Evolutionary conservation across 2,888 invertebrate species (phyloP), one percentile per base, ranked within the genome.

Genomic region (Protula sp.): DNA sequence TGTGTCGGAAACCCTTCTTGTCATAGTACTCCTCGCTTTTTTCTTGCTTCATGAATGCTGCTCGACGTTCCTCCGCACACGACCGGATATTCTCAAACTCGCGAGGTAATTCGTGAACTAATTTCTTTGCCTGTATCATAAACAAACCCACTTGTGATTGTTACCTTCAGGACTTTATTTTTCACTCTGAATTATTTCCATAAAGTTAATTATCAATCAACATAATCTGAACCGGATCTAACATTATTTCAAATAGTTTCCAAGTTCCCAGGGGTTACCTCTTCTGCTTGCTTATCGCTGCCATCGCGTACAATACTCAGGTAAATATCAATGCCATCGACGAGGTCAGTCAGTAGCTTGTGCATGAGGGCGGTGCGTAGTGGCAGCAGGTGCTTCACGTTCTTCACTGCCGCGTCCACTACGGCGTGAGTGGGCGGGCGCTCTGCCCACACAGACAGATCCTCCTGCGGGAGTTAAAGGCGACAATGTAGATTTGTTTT

Each of bases 291-390:
- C n/a, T n/a, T n/a, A n/a, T n/a, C n/a, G n/a, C n/a, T n/a, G n/a
- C n/a, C n/a, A n/a, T 76, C 74, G n/a, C 73, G 58, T 14, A 74
- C 65, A 2, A 71, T 63, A 28, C 69, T 63, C 45, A 78, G 70
- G 64, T 74, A 78, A 38, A 78, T 66, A 59, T 74, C 72, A 3
- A 76, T 75, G 0, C 77, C 74, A 2, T 73, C 70, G 4, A 67
- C 70, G 60, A 72, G 74, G 59, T 75, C 74, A 14, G 62, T 68
- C 67, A 78, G 65, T 71, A 78, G 72, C 48, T 71, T 67, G 56
- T 75, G 73, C 64, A 72, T 68, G 14, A 75, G 67, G 4, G 67
- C 67, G 1, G 62, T 50, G 3, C 75, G 70, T 1, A 79, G 66
- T 22, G 70, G 68, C 14, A 67, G 55, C 28, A 79, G 64, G 55